Base-by-base conservation (phyloP, 2,797 vertebrate genomes). In the Sardinella longiceps region DNA sequence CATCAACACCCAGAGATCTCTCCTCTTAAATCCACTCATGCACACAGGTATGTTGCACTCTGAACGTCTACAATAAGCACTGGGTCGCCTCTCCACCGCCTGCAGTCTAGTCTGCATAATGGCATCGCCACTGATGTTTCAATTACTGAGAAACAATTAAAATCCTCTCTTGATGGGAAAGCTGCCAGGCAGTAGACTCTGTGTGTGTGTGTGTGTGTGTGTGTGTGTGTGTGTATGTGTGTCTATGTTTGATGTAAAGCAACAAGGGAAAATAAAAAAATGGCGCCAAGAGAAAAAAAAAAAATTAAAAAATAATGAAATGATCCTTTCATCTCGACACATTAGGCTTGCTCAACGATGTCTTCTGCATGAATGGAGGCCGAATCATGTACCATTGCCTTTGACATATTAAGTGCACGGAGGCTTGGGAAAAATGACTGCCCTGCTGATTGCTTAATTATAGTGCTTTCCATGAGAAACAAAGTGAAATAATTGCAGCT, bases 361-460 rank as follows among this genome's bases (percentile, higher is more conserved):
- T 77, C 70, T 77, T 50, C 25, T 81, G 80, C 80, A 53, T 53
- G 25, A 48, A 53, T 56, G 30, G 43, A 81, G 51, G 46, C 48
- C n/a, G 51, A 77, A 50, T 81, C 43, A 81, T 81, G 80, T 81
- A 28, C 80, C 80, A 51, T 30, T 50, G 80, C 80, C 80, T 56
- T 12, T 81, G 51, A 81, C 51, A 50, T 81, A 81, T 50, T 81
- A 50, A 77, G 70, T 28, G 70, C 70, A 39, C 2, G 37, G 80
- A 81, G 50, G 50, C 70, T 7, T 7, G 15, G 33, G 2, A 43
- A 39, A 77, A 77, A 77, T 39, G 37, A 77, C 18, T 81, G 50
- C 50, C 28, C 45, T 43, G 70, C 70, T 77, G 70, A 58, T 66
- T 83, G 37, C 80, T 43, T 63, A 46, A 63, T 66, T 66, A 30